Evolutionary conservation across 2,888 invertebrate species (phyloP).

Genomic region (Uropetala carovei): DNA sequence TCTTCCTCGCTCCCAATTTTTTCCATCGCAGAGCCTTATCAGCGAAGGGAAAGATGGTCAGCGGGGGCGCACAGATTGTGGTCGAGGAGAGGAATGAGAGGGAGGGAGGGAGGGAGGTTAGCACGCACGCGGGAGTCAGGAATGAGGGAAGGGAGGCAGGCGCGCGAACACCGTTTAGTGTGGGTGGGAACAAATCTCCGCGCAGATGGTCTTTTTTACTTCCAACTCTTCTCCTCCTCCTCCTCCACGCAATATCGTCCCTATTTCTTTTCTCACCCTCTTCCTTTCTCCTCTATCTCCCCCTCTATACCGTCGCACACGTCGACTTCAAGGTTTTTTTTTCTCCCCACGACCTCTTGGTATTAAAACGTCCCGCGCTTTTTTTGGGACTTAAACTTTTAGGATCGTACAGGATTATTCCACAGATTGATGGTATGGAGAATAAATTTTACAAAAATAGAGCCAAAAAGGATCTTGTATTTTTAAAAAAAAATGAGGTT

Average conservation of each 20-base stretch:
- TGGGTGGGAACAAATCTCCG: conserved; percentile 36
- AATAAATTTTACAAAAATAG: no score
- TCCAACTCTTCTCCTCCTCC: background rate
- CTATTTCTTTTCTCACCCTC: background rate
- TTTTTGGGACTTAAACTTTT: no score
- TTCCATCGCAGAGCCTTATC: background rate
- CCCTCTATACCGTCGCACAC: background rate
- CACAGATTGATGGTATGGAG: no score
- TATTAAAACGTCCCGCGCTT: no score
- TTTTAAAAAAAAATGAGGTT: no score
- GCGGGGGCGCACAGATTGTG: background rate
- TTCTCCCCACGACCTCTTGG: no score
- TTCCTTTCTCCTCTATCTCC: background rate
- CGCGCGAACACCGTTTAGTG: background rate
- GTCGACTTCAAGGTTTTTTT: no score
- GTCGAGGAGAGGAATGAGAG: background rate
- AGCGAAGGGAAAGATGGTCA: background rate
- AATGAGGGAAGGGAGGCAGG: background rate
- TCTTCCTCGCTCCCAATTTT: background rate
- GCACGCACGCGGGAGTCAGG: background rate
- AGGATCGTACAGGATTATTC: no score
- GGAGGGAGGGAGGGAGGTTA: background rate
- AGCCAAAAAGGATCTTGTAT: no score
- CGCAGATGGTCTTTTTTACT: conserved; percentile 59
- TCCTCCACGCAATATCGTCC: background rate